These are phyloP conservation scores for Callyntrura guangdongensis DNA, from an alignment of 2,888 invertebrate genomes.

Conservation along the genomic window DNA sequence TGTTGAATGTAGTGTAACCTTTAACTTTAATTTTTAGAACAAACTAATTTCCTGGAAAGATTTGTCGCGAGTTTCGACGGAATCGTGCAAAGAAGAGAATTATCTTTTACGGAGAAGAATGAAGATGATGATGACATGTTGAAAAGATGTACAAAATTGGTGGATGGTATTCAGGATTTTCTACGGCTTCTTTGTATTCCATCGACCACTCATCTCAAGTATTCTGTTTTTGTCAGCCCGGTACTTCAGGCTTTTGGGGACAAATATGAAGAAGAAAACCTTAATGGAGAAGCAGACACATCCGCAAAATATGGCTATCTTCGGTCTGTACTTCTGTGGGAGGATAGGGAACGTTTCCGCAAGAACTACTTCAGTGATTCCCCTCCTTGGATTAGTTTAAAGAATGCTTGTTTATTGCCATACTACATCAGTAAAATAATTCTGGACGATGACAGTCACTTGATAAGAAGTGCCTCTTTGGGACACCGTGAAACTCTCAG, in stretches of 20 bases:
- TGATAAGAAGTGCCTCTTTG: constrained; percentile 71
- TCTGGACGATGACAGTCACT: constrained; percentile 74
- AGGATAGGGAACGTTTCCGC: constrained; percentile 81
- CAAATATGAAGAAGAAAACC: neutral
- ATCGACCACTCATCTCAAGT: constrained; percentile 34
- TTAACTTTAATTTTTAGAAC: constrained; percentile 31
- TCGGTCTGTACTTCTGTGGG: constrained; percentile 73
- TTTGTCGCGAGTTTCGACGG: constrained; percentile 3
- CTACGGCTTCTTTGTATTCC: constrained; percentile 60
- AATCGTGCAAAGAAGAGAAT: constrained; percentile 10
- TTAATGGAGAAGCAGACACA: neutral
- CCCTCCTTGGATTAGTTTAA: constrained; percentile 59
- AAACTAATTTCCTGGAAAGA: constrained; percentile 42
- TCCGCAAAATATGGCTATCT: constrained; percentile 45
- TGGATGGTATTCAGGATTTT: constrained; percentile 66
- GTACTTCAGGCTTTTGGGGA: constrained; percentile 65
- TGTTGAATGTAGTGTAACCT: too few species aligned
- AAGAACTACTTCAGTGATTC: constrained; percentile 64
- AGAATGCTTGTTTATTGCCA: constrained; percentile 78
- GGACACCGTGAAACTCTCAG: constrained; percentile 61
- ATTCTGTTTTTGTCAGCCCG: constrained; percentile 77
- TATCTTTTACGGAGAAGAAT: neutral
- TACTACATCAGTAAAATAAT: constrained; percentile 79
- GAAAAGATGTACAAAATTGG: constrained; percentile 26
- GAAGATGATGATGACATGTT: constrained; percentile 12